Evolutionary conservation across 1,140 invertebrate species (phyloP).

Genomic region (Brachionus rotundiformis): DNA sequence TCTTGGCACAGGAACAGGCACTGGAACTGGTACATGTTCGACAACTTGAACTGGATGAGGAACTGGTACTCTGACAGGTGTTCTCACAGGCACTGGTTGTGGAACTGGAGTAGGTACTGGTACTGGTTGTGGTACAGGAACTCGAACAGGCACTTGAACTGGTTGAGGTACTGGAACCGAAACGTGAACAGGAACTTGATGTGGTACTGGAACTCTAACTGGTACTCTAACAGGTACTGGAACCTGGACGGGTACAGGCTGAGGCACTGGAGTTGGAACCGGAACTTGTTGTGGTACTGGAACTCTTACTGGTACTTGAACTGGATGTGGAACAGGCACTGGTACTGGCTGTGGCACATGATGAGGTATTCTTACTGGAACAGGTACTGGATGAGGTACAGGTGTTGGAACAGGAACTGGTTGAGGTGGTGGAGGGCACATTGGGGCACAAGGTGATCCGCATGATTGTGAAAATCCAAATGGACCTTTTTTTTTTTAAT

Average conservation of each 20-base stretch:
- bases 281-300: conserved; percentile 9
- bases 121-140: not conserved
- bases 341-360: conserved; percentile 1
- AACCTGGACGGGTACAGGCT: not conserved
- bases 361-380: not conserved
- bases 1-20: not conserved
- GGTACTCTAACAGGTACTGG: not conserved
- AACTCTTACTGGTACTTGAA: conserved; percentile 31
- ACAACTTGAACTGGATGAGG: conserved; percentile 9
- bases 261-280: not conserved
- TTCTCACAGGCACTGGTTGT: not conserved
- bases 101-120: conserved; percentile 17
- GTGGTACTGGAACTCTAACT: not conserved
- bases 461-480: not conserved
- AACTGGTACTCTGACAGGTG: conserved; percentile 11
- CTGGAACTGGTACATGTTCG: not conserved
- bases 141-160: not conserved
- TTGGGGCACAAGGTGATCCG: not conserved
- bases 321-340: not conserved
- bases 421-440: conserved; percentile 2
- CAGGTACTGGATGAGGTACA: conserved; percentile 12
- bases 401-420: conserved; percentile 16
- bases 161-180: not conserved
- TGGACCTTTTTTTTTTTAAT: not conserved
- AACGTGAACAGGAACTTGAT: not conserved